Evolutionary conservation across 1,140 invertebrate species (phyloP).

Genomic region (Drosophila sulfurigaster): DNA sequence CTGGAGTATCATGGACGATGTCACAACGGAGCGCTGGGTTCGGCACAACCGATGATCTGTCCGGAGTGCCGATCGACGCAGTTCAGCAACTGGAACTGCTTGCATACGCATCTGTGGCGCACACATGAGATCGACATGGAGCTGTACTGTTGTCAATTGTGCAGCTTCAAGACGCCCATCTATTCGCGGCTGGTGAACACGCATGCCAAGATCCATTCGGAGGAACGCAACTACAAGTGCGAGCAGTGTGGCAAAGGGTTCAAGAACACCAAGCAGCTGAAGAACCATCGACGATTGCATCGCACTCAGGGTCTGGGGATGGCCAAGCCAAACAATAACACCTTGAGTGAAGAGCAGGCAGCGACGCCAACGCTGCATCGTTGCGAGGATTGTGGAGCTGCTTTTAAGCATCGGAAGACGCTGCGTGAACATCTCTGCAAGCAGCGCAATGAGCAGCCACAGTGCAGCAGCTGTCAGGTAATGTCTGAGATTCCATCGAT

Average conservation of each 20-base stretch:
- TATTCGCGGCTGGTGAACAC: conserved; percentile 88
- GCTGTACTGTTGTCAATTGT: conserved; percentile 89
- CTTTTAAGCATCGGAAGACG: conserved; percentile 78
- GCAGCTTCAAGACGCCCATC: conserved; percentile 88
- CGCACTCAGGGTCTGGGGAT: conserved; percentile 80
- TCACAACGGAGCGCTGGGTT: conserved; percentile 86
- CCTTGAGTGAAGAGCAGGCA: conserved; percentile 86
- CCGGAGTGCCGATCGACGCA: conserved; percentile 87
- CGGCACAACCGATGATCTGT: conserved; percentile 86
- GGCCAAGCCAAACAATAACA: conserved; percentile 86
- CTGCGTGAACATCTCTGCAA: conserved; percentile 78
- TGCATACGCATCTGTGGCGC: conserved; percentile 92
- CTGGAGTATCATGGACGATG: conserved; percentile 87
- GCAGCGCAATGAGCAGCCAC: conserved; percentile 85
- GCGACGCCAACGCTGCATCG: conserved; percentile 52
- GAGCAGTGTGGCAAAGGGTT: conserved; percentile 90
- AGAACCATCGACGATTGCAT: conserved; percentile 88
- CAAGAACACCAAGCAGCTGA: conserved; percentile 91
- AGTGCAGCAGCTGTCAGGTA: conserved; percentile 89
- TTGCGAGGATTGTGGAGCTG: conserved; percentile 71
- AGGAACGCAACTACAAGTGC: conserved; percentile 88
- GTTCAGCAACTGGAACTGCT: conserved; percentile 86
- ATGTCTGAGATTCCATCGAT: not conserved
- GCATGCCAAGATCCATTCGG: conserved; percentile 89
- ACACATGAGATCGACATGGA: conserved; percentile 91